phyloP scores from a whole-genome alignment of 2,888 invertebrate species.

The Anthoptus insignis region DNA sequence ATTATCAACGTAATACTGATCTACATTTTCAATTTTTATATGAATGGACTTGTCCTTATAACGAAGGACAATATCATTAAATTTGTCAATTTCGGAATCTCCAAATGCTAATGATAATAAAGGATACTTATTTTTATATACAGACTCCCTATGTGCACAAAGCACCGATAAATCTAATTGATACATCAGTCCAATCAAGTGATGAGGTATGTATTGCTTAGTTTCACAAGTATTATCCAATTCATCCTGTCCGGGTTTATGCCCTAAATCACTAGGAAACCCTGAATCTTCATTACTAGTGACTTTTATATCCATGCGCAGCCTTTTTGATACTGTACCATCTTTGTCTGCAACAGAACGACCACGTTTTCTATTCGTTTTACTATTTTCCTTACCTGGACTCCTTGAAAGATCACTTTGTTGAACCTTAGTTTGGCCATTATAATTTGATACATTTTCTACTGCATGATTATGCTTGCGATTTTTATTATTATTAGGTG shows the following conservation, averaged over 20 bases:
- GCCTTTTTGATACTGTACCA: conserved; percentile 46
- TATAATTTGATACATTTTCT: conserved; percentile 25
- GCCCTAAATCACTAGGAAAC: conserved; percentile 44
- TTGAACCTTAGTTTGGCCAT: too few relatives aligned
- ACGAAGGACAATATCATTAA: conserved; percentile 50
- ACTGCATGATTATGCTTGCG: conserved; percentile 45
- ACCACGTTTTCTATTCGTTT: conserved; percentile 46
- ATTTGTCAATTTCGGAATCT: conserved; percentile 49
- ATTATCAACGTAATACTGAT: background rate
- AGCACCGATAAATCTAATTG: conserved; percentile 53
- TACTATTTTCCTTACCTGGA: conserved; percentile 15
- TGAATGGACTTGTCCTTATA: conserved; percentile 50
- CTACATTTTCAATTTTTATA: conserved; percentile 51
- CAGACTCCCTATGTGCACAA: conserved; percentile 42
- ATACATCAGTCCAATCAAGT: conserved; percentile 52
- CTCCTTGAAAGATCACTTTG: background rate
- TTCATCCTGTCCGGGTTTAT: conserved; percentile 44
- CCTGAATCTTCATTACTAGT: conserved; percentile 42
- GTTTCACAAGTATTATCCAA: conserved; percentile 46
- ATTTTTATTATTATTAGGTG: conserved; percentile 23
- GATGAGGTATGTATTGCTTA: conserved; percentile 49
- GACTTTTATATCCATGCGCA: conserved; percentile 43
- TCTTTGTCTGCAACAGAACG: conserved; percentile 50
- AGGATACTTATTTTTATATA: conserved; percentile 52
- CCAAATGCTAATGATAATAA: conserved; percentile 51